Percentiles rank a stretch among this genome's conserved stretches.
phyloP scores from a whole-genome alignment of 2,888 invertebrate species.

The Lasioglossum leucozonium region DNA sequence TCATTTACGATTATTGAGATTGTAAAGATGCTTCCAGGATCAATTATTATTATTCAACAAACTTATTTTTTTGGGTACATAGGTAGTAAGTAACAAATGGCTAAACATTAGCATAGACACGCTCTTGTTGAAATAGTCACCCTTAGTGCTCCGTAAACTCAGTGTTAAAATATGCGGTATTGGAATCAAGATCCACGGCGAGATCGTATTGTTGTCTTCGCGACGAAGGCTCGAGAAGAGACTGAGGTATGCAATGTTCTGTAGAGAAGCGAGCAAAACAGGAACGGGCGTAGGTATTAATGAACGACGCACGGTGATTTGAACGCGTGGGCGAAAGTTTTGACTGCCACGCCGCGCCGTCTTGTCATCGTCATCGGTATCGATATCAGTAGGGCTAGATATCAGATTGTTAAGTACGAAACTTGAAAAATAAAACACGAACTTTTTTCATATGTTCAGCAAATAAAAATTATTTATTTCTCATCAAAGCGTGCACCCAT shows the following conservation, averaged over 20 bases:
- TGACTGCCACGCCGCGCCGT: slow-evolving; percentile 37
- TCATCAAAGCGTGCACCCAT: too few relatives aligned
- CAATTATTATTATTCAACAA: too few relatives aligned
- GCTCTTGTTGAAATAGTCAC: too few relatives aligned
- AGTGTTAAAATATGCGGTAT: not conserved
- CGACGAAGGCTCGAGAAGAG: slow-evolving; percentile 17
- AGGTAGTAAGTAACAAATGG: too few relatives aligned
- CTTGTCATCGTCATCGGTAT: slow-evolving; percentile 22
- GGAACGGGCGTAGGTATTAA: slow-evolving; percentile 54
- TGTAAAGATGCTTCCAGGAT: too few relatives aligned
- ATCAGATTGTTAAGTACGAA: not conserved
- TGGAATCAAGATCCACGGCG: not conserved
- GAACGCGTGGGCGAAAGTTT: slow-evolving; percentile 55
- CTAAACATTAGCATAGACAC: too few relatives aligned
- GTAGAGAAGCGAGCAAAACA: slow-evolving; percentile 23
- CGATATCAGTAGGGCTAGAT: not conserved
- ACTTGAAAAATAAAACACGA: not conserved
- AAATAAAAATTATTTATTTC: too few relatives aligned
- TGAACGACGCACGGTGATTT: slow-evolving; percentile 38
- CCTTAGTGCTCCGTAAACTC: too few relatives aligned
- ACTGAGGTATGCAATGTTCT: slow-evolving; percentile 23
- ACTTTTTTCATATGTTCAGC: too few relatives aligned
- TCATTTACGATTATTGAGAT: too few relatives aligned
- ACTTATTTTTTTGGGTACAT: too few relatives aligned
- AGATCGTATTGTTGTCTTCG: slow-evolving; percentile 13